Base-by-base conservation (phyloP, 2,888 invertebrate species). In the Fabriciana adippe region DNA sequence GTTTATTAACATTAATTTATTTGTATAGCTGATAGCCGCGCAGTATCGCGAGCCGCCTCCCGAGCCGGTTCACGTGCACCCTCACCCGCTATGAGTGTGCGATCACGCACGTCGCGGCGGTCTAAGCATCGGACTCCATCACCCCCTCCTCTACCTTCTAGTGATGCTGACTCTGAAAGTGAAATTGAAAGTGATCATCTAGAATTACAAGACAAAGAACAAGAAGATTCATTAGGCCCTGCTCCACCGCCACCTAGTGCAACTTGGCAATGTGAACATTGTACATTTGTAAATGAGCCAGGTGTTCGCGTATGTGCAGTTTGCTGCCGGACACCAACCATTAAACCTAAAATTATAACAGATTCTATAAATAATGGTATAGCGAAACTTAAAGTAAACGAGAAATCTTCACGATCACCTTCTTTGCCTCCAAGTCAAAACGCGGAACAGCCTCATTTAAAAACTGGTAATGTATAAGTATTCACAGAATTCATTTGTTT, bases 211-310 rank as follows among this genome's bases (percentile, higher is more conserved):
- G 74, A 75, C 15, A 69, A 69, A 64, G 80, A 83, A 14, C 57
- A 72, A n/a, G 86, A 87, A 54, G 86, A 86, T 61, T 82, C 79
- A 48, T 77, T 85, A 47, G 91, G 90, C 1, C 88, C 86, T 2
- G 90, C 93, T 15, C 93, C 94, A 0, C 90, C 92, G 1, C 91
- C 93, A 15, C 94, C 95, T 0, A 88, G 85, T 51, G 89, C 93
- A 15, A 90, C 94, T 66, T 98, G 98, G 98, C 95, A 96, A 73
- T 98, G 98, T 84, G 97, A 97, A 79, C 97, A 97, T 80, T 98
- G 98, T 82, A 98, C 98, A 0, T 97, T 95, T 82, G 96, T 97
- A 3, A 98, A 98, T 82, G 95, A 96, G 70, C 90, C 96, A 0
- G 96, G 95, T 21, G 94, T 95, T 0, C 95, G 95, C 76, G 96